These are phyloP conservation scores for Anolis apletophallus DNA, from an alignment of 2,797 vertebrate genomes.

Conservation along the genomic window DNA sequence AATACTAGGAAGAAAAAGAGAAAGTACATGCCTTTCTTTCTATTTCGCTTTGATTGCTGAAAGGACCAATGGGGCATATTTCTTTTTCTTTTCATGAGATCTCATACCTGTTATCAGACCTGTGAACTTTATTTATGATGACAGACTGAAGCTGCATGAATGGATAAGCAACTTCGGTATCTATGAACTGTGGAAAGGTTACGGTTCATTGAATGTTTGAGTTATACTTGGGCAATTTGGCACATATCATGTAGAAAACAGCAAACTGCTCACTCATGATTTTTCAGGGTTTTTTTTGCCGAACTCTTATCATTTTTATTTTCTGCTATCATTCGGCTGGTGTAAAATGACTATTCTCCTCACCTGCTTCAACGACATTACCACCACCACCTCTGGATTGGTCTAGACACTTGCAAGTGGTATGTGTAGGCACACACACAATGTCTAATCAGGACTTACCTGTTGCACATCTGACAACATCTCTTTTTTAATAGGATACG, in stretches of 20 bases:
- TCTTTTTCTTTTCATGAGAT: constrained; percentile 33
- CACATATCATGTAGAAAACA: constrained; percentile 48
- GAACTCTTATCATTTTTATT: constrained; percentile 42
- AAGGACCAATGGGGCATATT: constrained; percentile 10
- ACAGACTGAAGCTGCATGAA: constrained; percentile 43
- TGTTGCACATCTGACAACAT: constrained; percentile 42
- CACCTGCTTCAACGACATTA: background rate
- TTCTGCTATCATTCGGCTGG: constrained; percentile 42
- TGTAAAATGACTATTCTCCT: constrained; percentile 27
- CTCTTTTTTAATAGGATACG: constrained; percentile 33
- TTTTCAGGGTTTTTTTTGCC: constrained; percentile 22
- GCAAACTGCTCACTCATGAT: constrained; percentile 30
- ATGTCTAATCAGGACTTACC: background rate
- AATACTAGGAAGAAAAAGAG: constrained; percentile 19
- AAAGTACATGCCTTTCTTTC: background rate
- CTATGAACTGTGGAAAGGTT: constrained; percentile 38
- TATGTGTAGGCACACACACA: too few relatives aligned
- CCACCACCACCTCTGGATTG: constrained; percentile 26
- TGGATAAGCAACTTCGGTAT: constrained; percentile 47
- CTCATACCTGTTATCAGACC: constrained; percentile 26
- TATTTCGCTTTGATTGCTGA: constrained; percentile 35
- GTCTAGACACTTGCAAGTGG: constrained; percentile 34
- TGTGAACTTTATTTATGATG: constrained; percentile 42
- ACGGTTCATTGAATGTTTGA: constrained; percentile 44
- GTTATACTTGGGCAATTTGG: constrained; percentile 52